Evolutionary conservation across 92 coral and sea anemone genomes (phyloP), one percentile per base, ranked within the genome.

Genomic region (Umimayanthus kanabou): DNA sequence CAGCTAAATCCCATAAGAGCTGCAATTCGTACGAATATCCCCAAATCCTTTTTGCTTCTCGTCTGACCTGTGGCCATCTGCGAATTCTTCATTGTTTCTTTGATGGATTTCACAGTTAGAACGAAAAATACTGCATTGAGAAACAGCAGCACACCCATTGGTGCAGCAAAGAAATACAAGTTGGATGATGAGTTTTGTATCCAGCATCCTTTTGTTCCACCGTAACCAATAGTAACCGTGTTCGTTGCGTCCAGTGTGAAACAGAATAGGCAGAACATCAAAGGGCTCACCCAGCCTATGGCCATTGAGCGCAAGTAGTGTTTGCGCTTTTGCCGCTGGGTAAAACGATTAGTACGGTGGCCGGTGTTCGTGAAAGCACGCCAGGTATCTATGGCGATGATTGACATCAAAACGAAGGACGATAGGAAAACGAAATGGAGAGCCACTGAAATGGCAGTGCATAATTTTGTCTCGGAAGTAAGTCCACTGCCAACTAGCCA

Each of bases 281-380:
- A 53, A 39, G 96, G 92, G 55, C 86, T 71, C 33, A 88, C 73
- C 96, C 96, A 93, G 55, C 91, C 91, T 76, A 89, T 83, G 13
- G 65, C 55, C 49, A 90, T 83, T 47, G 92, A 92, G 47, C 88
- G 81, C 39, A 87, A 4, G 42, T 87, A 80, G 45, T 88, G 90
- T 43, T 50, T 65, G 69, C 94, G 90, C 23, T 89, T 73, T 55
- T 81, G 29, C 73, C 85, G 86, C 69, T 76, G 80, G 28, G 67
- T 50, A 22, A 33, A 39, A 39, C 85, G 84, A 2, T 92, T 49
- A 65, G 80, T 90, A 5, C 77, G 86, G 14, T 81, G 85, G 77
- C 80, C 70, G 42, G 77, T 89, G 23, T 57, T 57, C 55, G 92
- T 74, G 67, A 92, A 92, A 9, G 89, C 91, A 28, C 89, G 89